Evolutionary conservation across 2,113 vertebrate species (phyloP).

Genomic region (Urocolius indicus): DNA sequence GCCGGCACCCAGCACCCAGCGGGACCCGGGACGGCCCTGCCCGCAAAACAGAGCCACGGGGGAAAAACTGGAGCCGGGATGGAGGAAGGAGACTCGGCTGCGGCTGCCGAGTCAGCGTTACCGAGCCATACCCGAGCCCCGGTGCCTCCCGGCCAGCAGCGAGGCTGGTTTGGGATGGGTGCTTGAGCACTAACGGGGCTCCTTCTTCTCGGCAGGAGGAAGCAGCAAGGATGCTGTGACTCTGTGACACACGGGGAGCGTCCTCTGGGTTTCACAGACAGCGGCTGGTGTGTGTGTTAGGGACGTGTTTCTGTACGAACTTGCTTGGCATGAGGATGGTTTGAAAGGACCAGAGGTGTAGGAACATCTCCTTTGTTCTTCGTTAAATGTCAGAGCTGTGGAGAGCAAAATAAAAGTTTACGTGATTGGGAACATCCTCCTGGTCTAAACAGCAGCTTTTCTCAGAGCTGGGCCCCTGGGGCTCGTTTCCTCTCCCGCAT

Average conservation of each 20-base stretch:
- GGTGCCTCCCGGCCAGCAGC: neutral
- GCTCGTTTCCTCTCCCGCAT: neutral
- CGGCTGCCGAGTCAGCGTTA: neutral
- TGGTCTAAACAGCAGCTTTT: neutral
- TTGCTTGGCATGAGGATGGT: neutral
- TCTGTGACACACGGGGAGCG: rapidly evolving
- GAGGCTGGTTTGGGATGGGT: too few relatives aligned
- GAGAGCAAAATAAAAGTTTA: too few relatives aligned
- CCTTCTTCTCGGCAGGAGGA: neutral
- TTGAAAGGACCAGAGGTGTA: neutral
- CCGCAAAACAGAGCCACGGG: rapidly evolving
- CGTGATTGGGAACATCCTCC: neutral
- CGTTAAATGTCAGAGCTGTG: neutral
- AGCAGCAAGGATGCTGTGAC: too few relatives aligned
- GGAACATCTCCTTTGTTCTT: neutral
- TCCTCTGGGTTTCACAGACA: neutral
- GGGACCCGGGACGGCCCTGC: rapidly evolving
- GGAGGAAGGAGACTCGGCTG: neutral
- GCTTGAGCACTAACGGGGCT: too few relatives aligned
- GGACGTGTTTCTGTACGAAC: neutral
- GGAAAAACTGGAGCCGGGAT: rapidly evolving
- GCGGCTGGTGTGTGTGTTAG: rapidly evolving
- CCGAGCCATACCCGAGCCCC: rapidly evolving
- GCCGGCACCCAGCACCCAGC: neutral
- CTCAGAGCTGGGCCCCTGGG: neutral